Base-by-base conservation (phyloP, 2,113 vertebrate genomes). In the Pardalotus punctatus region DNA sequence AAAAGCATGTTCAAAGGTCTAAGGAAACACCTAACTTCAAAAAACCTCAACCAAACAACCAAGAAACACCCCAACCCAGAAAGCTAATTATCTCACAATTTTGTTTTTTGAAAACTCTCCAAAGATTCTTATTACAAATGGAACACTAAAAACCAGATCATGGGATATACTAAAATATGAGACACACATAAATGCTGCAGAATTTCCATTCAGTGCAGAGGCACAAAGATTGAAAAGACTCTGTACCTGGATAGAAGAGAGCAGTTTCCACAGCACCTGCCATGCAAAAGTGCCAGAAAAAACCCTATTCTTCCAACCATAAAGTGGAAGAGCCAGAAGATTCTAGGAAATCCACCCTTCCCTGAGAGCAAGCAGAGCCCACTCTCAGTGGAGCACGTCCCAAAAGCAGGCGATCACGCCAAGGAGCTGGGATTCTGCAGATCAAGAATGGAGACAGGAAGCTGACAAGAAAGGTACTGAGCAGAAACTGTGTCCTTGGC, bases 401-500 rank as follows among this genome's bases (percentile, higher is more conserved):
- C 48, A 72, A 72, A 80, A 89, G 21, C 33, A 33, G 29, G 24
- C 14, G 17, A 84, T 6, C 50, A 48, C 24, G 23, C 19, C 36
- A 78, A 53, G 25, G 10, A 70, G 45, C 28, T 66, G 28, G 24
- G 23, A 66, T 24, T 65, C 35, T 5, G 3, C 36, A 84, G 25
- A 5, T 77, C 15, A 45, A 31, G 35, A 74, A 64, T 1, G 6
- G 29, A 31, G 65, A 61, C 11, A 22, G 36, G 33, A 78, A 62
- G 54, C 11, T 33, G 51, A 12, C 27, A 70, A 14, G 56, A 57
- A 51, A 11, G 71, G 25, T 29, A 70, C 23, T 7, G 51, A 90
- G 20, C 5, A 84, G 51, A 93, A 72, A 79, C 10, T 0, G 0
- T 3, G 12, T 33, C n/a, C 15, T 13, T 54, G 35, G 29, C 11